phyloP scores from a whole-genome alignment of 2,888 invertebrate species.

The Aelia acuminata region DNA sequence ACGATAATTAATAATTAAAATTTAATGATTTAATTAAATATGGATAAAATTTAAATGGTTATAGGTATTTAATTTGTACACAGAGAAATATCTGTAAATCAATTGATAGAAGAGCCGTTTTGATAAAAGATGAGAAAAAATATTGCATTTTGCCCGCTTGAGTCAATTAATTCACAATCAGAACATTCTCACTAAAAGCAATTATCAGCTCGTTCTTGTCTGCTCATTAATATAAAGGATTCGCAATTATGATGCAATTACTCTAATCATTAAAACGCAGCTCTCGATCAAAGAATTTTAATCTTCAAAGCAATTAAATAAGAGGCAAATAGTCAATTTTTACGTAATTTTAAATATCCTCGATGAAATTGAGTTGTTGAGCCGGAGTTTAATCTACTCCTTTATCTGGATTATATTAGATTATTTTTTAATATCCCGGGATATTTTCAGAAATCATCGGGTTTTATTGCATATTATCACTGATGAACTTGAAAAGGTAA shows the following conservation, averaged over 20 bases:
- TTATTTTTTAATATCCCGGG: neutral
- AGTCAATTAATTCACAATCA: neutral
- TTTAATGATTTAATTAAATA: too few relatives aligned
- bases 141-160: neutral
- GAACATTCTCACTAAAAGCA: neutral
- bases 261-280: neutral
- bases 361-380: neutral
- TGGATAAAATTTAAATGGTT: too few relatives aligned
- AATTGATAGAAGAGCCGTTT: neutral
- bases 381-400: neutral
- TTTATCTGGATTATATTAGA: neutral
- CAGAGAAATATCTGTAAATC: neutral
- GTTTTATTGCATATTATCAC: neutral
- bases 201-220: neutral
- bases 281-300: constrained; percentile 3
- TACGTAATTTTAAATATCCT: neutral
- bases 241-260: neutral
- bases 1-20: too few relatives aligned
- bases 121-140: neutral
- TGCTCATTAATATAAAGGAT: neutral
- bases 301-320: constrained; percentile 16
- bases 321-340: neutral
- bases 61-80: too few relatives aligned
- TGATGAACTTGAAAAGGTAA: neutral
- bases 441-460: neutral